A percentile compares a stretch with the other conserved stretches of the same genome.
Evolutionary conservation across 2,888 invertebrate genomes (phyloP).

Genomic region (Dascillus cervinus): DNA sequence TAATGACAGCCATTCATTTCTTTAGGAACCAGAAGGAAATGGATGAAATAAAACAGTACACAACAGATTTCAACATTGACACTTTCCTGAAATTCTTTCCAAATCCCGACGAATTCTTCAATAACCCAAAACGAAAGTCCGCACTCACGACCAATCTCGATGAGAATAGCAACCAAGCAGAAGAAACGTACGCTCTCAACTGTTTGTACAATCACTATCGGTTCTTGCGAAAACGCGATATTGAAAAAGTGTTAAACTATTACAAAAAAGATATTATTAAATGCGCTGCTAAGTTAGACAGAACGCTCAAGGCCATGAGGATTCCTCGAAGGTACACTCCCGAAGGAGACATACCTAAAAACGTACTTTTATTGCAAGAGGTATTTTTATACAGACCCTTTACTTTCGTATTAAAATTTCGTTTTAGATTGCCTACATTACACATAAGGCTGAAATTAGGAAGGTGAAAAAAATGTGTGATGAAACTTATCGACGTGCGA

Average conservation of each 20-base stretch:
- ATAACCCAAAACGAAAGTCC: conserved; percentile 20
- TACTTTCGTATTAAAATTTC: conserved; percentile 22
- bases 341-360: conserved; percentile 16
- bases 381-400: too few relatives aligned
- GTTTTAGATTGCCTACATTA: conserved; percentile 32
- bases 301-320: conserved; percentile 21
- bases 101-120: conserved; percentile 26
- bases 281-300: conserved; percentile 25
- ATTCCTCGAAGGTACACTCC: conserved; percentile 14
- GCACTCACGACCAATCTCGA: conserved; percentile 12
- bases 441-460: conserved; percentile 31
- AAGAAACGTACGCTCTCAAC: conserved; percentile 25
- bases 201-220: conserved; percentile 30
- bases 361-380: conserved; percentile 29
- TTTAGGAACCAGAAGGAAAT: conserved; percentile 25
- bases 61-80: conserved; percentile 23
- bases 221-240: conserved; percentile 26
- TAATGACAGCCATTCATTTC: too few relatives aligned
- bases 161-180: conserved; percentile 18
- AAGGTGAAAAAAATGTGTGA: conserved; percentile 28
- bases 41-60: conserved; percentile 23
- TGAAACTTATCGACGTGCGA: conserved; percentile 27
- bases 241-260: conserved; percentile 25
- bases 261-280: conserved; percentile 27
- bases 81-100: conserved; percentile 29